Evolutionary conservation across 2,888 invertebrate genomes (phyloP).

Genomic region (Cyaniris semiargus): DNA sequence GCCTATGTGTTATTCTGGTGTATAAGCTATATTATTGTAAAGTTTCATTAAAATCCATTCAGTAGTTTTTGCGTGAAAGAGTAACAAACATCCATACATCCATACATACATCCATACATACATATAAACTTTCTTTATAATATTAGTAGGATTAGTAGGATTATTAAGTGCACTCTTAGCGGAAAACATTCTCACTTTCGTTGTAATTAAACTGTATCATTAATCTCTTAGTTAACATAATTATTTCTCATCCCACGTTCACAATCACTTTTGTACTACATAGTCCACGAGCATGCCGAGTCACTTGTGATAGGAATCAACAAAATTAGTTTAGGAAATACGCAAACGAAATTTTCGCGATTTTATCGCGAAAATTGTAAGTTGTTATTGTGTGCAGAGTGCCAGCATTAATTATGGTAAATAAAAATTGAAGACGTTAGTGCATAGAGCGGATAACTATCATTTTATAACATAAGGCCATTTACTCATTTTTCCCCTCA

Average conservation of each 20-base stretch:
- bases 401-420: not conserved
- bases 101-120: too few relatives aligned
- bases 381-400: not conserved
- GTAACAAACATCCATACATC: too few relatives aligned
- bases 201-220: conserved; percentile 23
- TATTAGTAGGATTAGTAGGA: too few relatives aligned
- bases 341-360: not conserved
- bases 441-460: too few relatives aligned
- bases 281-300: not conserved
- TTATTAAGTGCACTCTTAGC: not conserved
- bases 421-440: not conserved
- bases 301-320: conserved; percentile 13
- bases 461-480: too few relatives aligned
- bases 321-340: conserved; percentile 11
- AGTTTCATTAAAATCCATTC: too few relatives aligned
- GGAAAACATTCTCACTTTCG: conserved; percentile 16
- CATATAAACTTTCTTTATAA: too few relatives aligned
- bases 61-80: too few relatives aligned
- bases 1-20: too few relatives aligned
- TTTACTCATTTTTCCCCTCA: too few relatives aligned
- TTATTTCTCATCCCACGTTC: conserved; percentile 30
- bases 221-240: conserved; percentile 26
- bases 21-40: too few relatives aligned
- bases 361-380: not conserved
- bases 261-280: conserved; percentile 30